Evolutionary conservation across 1,140 invertebrate species (phyloP), one percentile per base, ranked within the genome.

Genomic region (Drosophila suzukii): DNA sequence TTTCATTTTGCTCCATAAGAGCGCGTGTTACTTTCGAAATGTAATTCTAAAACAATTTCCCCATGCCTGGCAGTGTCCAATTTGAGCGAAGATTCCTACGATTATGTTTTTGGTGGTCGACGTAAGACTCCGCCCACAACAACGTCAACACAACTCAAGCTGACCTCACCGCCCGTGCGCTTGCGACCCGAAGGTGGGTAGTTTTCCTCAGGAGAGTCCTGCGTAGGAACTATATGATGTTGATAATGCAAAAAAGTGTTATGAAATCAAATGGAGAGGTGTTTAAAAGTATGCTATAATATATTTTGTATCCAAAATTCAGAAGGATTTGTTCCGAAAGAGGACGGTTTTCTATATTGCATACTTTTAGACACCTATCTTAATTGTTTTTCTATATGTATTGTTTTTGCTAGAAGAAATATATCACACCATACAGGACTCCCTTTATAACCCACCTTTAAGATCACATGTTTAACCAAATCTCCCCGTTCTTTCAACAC

Each of bases 71-170:
- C 65, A 92, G 91, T 92, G 91, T 91, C 91, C 86, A 92, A 92
- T 92, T 92, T 92, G 89, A 92, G 91, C 84, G 91, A 92, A 91
- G 91, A 92, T 81, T 92, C 91, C 75, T 92, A 92, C 84, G 91
- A 92, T 92, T 92, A 92, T 92, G 92, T 92, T 91, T 92, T 92
- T 92, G 91, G 92, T 91, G 91, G 91, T 90, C 91, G 89, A 86
- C 81, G 91, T 79, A 91, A 92, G 81, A 90, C 88, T 80, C 90
- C 92, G 84, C 91, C 91, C 80, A 80, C 92, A 81, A 86, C 90
- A 81, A 88, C 86, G 71, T 89, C 91, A 62, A 92, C 91, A 80
- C 90, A 91, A 91, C 84, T 92, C 77, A 92, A 92, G 92, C 91
- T 92, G 92, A 92, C 92, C 91, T 91, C 92, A 73, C 91, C 92